A percentile compares a stretch with the other conserved stretches of the same genome.
Evolutionary conservation across 2,797 vertebrate species (phyloP).

Genomic region (Pseudopleuronectes americanus): DNA sequence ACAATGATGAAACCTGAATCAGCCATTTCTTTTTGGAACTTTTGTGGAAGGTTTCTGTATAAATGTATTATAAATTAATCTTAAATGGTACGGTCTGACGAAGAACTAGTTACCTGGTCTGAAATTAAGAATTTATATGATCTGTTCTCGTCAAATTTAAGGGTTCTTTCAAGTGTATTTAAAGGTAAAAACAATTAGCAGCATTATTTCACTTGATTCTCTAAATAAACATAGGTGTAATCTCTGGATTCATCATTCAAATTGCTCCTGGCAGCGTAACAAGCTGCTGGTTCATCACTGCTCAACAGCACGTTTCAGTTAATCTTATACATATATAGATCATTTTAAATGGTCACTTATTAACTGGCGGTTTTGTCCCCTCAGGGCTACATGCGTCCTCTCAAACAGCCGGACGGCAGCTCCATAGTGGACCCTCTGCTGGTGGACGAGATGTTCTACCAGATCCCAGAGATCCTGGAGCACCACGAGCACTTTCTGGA

Average conservation of each 20-base stretch:
- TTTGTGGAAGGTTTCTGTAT: no score
- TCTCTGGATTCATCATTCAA: neutral
- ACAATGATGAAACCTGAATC: constrained; percentile 32
- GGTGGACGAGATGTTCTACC: constrained; percentile 98
- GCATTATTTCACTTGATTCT: no score
- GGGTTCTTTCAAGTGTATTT: no score
- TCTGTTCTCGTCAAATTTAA: no score
- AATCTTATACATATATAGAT: neutral
- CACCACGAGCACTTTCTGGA: constrained; percentile 97
- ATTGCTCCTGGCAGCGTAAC: neutral
- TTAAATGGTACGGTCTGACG: no score
- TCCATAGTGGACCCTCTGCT: constrained; percentile 92
- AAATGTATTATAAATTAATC: no score
- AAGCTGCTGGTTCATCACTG: neutral
- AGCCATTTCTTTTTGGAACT: neutral
- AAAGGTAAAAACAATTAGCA: no score
- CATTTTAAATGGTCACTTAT: neutral
- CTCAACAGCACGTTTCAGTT: no score
- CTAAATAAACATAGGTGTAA: neutral
- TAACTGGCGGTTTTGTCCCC: neutral
- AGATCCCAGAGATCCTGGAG: constrained; percentile 97
- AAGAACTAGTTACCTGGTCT: no score
- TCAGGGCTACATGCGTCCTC: constrained; percentile 96
- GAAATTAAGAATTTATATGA: no score
- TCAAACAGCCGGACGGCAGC: constrained; percentile 94